Base-by-base conservation (phyloP, 1,140 invertebrate genomes). In the Bacillus rossius region DNA sequence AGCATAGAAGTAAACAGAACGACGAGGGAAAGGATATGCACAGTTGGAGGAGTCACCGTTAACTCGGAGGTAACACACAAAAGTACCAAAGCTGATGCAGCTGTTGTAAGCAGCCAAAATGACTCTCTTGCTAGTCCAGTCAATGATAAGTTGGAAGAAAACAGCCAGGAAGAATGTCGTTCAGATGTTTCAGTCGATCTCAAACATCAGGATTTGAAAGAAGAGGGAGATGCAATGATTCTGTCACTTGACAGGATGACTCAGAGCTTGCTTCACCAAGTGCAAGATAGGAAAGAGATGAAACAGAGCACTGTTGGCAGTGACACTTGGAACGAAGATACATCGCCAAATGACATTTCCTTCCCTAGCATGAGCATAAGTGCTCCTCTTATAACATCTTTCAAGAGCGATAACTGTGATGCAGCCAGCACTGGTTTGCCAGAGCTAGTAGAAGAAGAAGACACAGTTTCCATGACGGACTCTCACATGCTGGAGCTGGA, bases 341-440 rank as follows among this genome's bases (percentile, higher is more conserved):
- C 80, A 10, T 84, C 81, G 48, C 84, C 84, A 0, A 86, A 87
- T 69, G 87, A 89, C 62, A 74, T 87, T 37, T 86, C 87, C 0
- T 90, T 89, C 68, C 88, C 88, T 0, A 90, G 85, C 41, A 83
- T 90, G 16, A 90, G 87, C 57, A 81, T 85, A 17, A 86, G 85
- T 29, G 82, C 83, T 0, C 88, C 88, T 1, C 70, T 87, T 49
- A 77, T 84, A 0, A 79, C 81, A 0, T 88, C 87, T 0, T 82
- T 87, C 42, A 81, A 80, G 56, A 84, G 85, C 63, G 85, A 87
- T 52, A 64, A 67, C 37, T 72, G 19, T 0, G 75, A 78, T 59
- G 62, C 77, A 56, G 61, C 65, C n/a, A 64, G 63, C 1, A 54
- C 60, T 37, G 65, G 66, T 0, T 57, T 76, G 13, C 73, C 76